Evolutionary conservation across 2,888 invertebrate species (phyloP).

Genomic region (Sinodicranocentrus sp.): DNA sequence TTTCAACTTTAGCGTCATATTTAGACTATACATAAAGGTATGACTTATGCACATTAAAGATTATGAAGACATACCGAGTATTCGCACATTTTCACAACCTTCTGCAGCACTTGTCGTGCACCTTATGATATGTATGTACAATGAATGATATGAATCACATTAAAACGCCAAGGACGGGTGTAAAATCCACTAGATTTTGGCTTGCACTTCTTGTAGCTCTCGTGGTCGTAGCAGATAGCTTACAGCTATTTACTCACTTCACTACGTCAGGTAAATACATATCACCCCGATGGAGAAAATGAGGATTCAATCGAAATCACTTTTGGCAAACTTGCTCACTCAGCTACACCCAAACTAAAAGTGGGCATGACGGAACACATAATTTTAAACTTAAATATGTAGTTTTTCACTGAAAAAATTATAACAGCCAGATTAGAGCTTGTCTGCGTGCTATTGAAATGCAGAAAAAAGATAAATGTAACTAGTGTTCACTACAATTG

Average conservation of each 20-base stretch:
- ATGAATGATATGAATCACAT: slow-evolving; percentile 65
- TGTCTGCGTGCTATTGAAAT: neutral
- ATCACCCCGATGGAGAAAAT: too few species aligned
- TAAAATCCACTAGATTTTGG: slow-evolving; percentile 57
- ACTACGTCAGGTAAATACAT: neutral
- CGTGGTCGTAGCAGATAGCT: neutral
- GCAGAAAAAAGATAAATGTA: neutral
- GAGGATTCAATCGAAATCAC: neutral
- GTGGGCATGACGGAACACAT: neutral
- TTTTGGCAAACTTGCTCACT: neutral
- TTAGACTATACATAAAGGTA: slow-evolving; percentile 1
- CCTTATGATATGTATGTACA: slow-evolving; percentile 33
- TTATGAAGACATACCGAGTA: slow-evolving; percentile 35
- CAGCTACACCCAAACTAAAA: neutral
- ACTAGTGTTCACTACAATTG: neutral
- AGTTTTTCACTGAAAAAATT: neutral
- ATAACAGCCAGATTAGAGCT: neutral
- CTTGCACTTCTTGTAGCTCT: slow-evolving; percentile 24
- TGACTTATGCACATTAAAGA: neutral
- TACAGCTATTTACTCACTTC: neutral
- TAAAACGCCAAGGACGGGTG: slow-evolving; percentile 69
- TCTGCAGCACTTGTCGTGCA: slow-evolving; percentile 58
- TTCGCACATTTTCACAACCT: slow-evolving; percentile 58
- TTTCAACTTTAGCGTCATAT: slow-evolving; percentile 28
- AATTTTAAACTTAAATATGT: neutral